Evolutionary conservation across 2,797 vertebrate species (phyloP), one percentile per base, ranked within the genome.

Genomic region (Percopsis omiscomaycus): DNA sequence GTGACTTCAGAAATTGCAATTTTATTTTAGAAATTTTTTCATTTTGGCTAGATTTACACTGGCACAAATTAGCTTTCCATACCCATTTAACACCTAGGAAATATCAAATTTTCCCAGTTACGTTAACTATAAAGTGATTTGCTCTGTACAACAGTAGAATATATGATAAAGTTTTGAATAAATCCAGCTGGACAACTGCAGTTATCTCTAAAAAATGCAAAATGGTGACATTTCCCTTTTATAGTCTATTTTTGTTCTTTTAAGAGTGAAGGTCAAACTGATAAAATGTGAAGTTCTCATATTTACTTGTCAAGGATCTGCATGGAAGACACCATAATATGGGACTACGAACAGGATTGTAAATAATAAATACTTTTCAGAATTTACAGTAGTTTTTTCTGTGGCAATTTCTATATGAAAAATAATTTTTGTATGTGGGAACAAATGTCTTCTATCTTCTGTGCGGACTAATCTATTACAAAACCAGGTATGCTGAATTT

Each of bases 281-380:
- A 59, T 75, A 76, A 84, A 90, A 88, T 92, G 86, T 90, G 86
- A 90, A 86, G 22, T 87, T 84, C 77, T 91, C 86, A 82, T 80
- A 70, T 67, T 76, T 73, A 77, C 64, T 61, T 65, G 75, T 90
- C 79, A 86, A 84, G 85, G 76, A 85, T 89, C 84, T 90, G 89
- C 90, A 90, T 89, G 88, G 82, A 88, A 90, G 83, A 88, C 84
- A 86, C 88, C 86, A 86, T 90, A 86, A 83, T 82, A 84, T 64
- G 73, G 82, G 89, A 86, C 86, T 88, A 87, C 84, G 78, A 64
- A 87, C 85, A 90, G 83, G 88, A 91, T 89, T 94, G 92, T 93
- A 93, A 90, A 92, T 89, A 94, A 93, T 93, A 94, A 93, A 92
- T 91, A 89, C 88, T 92, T 93, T 92, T 91, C 87, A 90, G 90